Conservation (phyloP, 2,797 vertebrate species). For the Emydoidea blandingii region DNA sequence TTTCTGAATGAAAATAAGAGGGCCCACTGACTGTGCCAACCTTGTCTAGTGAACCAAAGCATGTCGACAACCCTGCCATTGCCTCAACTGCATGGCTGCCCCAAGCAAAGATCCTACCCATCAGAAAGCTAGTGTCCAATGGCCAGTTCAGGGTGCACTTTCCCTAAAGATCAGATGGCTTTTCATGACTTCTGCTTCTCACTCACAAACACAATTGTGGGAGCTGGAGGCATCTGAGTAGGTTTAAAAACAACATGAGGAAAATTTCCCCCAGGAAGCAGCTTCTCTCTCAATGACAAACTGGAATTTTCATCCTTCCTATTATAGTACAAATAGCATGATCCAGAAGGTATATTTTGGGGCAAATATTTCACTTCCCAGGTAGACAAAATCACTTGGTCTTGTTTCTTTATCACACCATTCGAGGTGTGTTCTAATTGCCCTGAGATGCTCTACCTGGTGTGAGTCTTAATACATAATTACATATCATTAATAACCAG, state of each 20-base stretch:
- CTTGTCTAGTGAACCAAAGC: too few species aligned
- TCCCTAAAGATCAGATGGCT: constrained; percentile 48
- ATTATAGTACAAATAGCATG: constrained; percentile 24
- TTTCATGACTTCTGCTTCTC: constrained; percentile 12
- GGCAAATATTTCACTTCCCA: constrained; percentile 70
- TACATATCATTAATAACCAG: constrained; percentile 60
- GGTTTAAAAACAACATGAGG: constrained; percentile 41
- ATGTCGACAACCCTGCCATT: constrained; percentile 6
- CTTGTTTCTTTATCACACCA: background rate
- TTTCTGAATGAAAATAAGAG: background rate
- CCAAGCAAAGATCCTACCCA: constrained; percentile 48
- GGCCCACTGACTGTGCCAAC: background rate
- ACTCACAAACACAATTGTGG: constrained; percentile 60
- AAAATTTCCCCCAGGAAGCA: constrained; percentile 52
- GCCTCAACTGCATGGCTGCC: constrained; percentile 64
- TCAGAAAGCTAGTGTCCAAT: constrained; percentile 40
- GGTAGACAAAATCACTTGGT: constrained; percentile 59
- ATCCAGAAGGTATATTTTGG: constrained; percentile 21
- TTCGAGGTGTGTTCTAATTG: constrained; percentile 59
- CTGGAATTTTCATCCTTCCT: constrained; percentile 33
- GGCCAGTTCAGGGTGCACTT: constrained; percentile 39
- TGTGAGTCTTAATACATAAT: constrained; percentile 66
- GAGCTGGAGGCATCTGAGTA: constrained; percentile 49
- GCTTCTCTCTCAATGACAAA: constrained; percentile 53
- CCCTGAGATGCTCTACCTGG: constrained; percentile 57